Conservation (phyloP, 2,797 vertebrate species). For the Octomys mimax region DNA sequence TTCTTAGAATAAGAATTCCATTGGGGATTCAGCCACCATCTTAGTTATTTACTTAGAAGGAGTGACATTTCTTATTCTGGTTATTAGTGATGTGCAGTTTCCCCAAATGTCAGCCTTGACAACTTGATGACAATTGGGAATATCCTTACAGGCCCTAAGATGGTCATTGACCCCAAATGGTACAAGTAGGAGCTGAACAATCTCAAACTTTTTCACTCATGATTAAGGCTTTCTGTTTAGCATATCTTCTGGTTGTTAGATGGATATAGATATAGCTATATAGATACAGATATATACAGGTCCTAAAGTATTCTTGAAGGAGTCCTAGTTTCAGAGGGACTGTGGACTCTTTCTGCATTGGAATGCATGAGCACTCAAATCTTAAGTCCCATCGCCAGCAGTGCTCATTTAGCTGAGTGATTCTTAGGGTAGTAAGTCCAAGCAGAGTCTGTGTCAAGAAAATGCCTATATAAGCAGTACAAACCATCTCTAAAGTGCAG, state of each 20-base stretch:
- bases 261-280: no score
- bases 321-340: neutral
- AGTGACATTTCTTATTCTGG: slow-evolving; percentile 55
- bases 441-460: neutral
- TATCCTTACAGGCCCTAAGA: slow-evolving; percentile 18
- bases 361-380: fast-evolving
- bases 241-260: neutral
- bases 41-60: neutral
- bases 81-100: neutral
- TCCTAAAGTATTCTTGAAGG: slow-evolving; percentile 13
- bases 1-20: neutral
- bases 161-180: neutral
- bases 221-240: neutral
- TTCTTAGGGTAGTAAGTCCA: no score
- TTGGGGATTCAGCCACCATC: neutral
- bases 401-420: neutral
- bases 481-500: neutral
- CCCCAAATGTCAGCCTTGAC: slow-evolving; percentile 32
- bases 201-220: neutral
- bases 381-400: neutral
- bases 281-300: neutral
- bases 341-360: neutral
- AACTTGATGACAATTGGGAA: slow-evolving; percentile 29
- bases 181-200: neutral
- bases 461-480: neutral